These are phyloP conservation scores for Catocala nupta DNA, from an alignment of 2,888 invertebrate genomes.

Conservation along the genomic window DNA sequence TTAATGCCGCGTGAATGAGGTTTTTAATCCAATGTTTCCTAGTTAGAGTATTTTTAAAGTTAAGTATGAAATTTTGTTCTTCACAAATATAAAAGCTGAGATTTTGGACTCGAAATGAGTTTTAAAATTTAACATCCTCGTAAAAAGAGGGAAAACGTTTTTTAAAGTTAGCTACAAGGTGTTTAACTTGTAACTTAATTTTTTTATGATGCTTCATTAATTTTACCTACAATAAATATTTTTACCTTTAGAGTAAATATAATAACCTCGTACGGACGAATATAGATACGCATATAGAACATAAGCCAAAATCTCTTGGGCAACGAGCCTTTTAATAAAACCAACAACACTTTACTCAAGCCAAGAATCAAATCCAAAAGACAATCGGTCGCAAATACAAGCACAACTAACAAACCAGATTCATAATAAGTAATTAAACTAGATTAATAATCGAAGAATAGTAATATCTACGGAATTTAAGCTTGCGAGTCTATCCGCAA, in stretches of 20 bases:
- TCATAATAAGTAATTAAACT: too few relatives aligned
- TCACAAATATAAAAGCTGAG: not conserved
- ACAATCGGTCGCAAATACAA: too few relatives aligned
- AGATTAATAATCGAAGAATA: too few relatives aligned
- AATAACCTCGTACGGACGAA: too few relatives aligned
- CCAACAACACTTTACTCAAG: too few relatives aligned
- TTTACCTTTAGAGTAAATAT: not conserved
- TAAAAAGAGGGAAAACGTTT: constrained; percentile 13
- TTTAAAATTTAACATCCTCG: constrained; percentile 17
- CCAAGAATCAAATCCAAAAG: too few relatives aligned
- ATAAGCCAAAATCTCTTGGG: too few relatives aligned
- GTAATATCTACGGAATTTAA: too few relatives aligned
- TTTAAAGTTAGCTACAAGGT: constrained; percentile 11
- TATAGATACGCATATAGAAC: too few relatives aligned
- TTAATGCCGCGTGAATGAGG: constrained; percentile 1
- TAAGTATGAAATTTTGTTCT: constrained; percentile 4
- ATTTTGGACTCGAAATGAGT: constrained; percentile 11
- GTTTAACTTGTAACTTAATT: constrained; percentile 1
- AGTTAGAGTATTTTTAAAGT: not conserved
- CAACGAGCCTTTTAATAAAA: too few relatives aligned
- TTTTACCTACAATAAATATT: not conserved
- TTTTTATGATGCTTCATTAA: not conserved
- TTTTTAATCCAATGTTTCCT: not conserved
- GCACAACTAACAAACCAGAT: too few relatives aligned
- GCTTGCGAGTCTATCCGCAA: too few relatives aligned